phyloP scores from a whole-genome alignment of 2,888 invertebrate species.

The Cotesia congregata region DNA sequence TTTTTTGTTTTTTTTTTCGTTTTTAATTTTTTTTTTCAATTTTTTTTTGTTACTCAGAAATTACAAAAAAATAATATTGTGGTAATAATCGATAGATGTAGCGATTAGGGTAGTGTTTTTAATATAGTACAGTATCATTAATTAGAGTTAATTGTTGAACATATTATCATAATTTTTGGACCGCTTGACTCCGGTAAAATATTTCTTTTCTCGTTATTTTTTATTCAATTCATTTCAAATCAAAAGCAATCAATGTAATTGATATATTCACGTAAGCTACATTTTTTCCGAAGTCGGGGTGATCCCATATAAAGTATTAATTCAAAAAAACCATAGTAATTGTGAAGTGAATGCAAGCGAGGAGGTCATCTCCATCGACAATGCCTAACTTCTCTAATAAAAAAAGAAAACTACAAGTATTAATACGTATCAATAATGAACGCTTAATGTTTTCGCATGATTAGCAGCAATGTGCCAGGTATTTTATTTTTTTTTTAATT shows the following conservation, averaged over 20 bases:
- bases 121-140: constrained; percentile 61
- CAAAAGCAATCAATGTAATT: constrained; percentile 22
- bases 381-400: constrained; percentile 59
- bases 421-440: constrained; percentile 54
- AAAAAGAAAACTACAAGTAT: constrained; percentile 53
- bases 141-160: constrained; percentile 63
- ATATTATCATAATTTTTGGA: constrained; percentile 58
- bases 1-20: constrained; percentile 16
- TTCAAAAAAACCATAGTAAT: constrained; percentile 58
- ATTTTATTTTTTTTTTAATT: constrained; percentile 48
- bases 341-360: constrained; percentile 63
- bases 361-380: constrained; percentile 62
- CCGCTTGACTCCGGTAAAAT: constrained; percentile 44
- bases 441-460: constrained; percentile 57
- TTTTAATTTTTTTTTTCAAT: constrained; percentile 9
- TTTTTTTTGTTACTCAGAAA: constrained; percentile 4
- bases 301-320: constrained; percentile 52
- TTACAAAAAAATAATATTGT: constrained; percentile 19
- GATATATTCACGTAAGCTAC: constrained; percentile 34
- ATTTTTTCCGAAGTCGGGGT: constrained; percentile 40
- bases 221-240: constrained; percentile 19
- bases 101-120: constrained; percentile 47
- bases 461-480: constrained; percentile 50
- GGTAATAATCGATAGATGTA: constrained; percentile 14
- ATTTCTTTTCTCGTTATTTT: constrained; percentile 28